Percentiles rank a stretch among this genome's conserved stretches.
phyloP scores from a whole-genome alignment of 2,113 vertebrate species.

The Pachyramphus minor region DNA sequence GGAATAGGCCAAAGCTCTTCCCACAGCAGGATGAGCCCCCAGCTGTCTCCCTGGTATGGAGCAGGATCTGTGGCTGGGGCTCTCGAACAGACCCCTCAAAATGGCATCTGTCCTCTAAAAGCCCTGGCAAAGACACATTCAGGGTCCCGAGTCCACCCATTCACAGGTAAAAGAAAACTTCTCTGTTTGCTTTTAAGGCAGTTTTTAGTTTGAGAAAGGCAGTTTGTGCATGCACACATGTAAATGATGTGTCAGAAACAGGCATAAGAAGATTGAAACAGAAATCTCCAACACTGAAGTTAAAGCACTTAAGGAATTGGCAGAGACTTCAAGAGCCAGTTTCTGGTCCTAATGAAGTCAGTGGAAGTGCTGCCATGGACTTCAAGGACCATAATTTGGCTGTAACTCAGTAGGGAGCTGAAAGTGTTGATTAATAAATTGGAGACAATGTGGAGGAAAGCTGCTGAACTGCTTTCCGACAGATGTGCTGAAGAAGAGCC shows the following conservation, averaged over 20 bases:
- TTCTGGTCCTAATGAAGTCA: slow-evolving; percentile 41
- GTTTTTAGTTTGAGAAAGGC: neutral
- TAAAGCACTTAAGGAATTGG: slow-evolving; percentile 56
- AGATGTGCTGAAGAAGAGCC: slow-evolving; percentile 40
- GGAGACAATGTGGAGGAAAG: slow-evolving; percentile 15
- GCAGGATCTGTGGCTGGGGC: accelerated
- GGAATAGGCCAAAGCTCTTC: neutral
- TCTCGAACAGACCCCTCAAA: neutral
- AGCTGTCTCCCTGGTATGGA: accelerated
- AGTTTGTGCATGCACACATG: neutral
- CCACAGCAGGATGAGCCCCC: neutral
- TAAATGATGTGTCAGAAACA: slow-evolving; percentile 10
- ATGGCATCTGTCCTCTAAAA: neutral
- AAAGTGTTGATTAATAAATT: slow-evolving; percentile 61
- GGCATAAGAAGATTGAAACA: neutral
- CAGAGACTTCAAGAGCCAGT: slow-evolving; percentile 36
- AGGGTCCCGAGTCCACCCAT: neutral
- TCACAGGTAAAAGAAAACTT: neutral
- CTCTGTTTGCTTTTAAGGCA: neutral
- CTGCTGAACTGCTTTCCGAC: neutral
- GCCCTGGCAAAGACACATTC: neutral
- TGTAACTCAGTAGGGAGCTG: slow-evolving; percentile 48
- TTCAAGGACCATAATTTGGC: slow-evolving; percentile 53
- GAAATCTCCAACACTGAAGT: neutral
- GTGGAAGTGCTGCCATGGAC: slow-evolving; percentile 46